Base-by-base conservation (phyloP, 2,113 vertebrate species). In the Pristiophorus japonicus region DNA sequence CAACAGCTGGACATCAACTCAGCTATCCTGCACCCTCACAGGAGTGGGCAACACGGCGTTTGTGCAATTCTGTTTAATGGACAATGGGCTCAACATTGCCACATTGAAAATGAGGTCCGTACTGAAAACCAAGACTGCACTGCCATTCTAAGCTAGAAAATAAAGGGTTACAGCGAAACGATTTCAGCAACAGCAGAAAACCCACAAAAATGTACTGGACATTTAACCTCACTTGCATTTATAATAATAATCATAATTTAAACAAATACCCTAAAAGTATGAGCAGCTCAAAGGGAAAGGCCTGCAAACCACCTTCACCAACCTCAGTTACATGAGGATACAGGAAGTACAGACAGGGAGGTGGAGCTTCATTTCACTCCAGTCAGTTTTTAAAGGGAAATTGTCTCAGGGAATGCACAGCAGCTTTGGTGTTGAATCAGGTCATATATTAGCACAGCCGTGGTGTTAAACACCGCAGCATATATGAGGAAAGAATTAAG, bases 331-430 rank as follows among this genome's bases (percentile, higher is more conserved):
- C 62, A 63, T 30, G 59, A 92, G 16, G 8, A 63, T 42, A 38
- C 88, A 92, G 88, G 88, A 92, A 92, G 88, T 63, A 92, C 8
- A 92, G 2, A 5, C 59, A 63, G 6, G 88, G 55, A 90, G 88
- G 88, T 38, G 88, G 88, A 92, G 88, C 18, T 81, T n/a, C 59
- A 24, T 3, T 10, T 38, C 51, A 59, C 47, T 16, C 47, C 88
- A 63, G 34, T 62, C 88, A 92, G 6, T 14, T 92, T 81, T 92
- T 92, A 92, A 92, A 92, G 88, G 88, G 88, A 92, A 34, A 92
- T 38, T 63, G 88, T 92, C 59, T 63, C 59, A 1, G 4, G 0
- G 8, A 24, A 62, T 38, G 88, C 59, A 65, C 12, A 1, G 55
- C 18, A 16, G 11, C 30, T 62, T 88, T 47, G 27, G 22, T 30